Percentiles rank a stretch among this genome's conserved stretches.
Evolutionary conservation across 2,888 invertebrate species (phyloP).

Genomic region (Amiota minor): DNA sequence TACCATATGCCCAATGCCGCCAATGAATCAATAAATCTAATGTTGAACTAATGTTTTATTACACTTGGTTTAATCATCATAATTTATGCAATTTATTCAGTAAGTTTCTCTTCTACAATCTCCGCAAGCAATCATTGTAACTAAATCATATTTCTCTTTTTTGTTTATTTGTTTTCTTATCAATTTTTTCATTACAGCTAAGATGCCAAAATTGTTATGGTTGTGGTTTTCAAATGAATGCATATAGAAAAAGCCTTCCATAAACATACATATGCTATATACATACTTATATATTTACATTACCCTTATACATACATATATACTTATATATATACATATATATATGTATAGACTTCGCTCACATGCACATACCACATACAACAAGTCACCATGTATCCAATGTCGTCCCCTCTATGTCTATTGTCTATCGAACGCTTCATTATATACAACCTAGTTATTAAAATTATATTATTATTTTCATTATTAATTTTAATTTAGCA

Average conservation of each 20-base stretch:
- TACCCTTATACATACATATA: slow-evolving; percentile 5
- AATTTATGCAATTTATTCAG: slow-evolving; percentile 58
- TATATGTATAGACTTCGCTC: slow-evolving; percentile 34
- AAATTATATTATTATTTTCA: slow-evolving; percentile 42
- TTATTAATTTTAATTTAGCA: slow-evolving; percentile 59
- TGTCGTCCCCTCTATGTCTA: background rate
- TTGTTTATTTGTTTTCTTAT: too few relatives aligned
- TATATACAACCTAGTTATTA: too few relatives aligned
- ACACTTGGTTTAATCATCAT: slow-evolving; percentile 58
- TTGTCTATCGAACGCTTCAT: slow-evolving; percentile 20
- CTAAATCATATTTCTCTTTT: too few relatives aligned
- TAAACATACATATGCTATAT: background rate
- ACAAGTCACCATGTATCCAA: background rate
- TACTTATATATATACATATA: slow-evolving; percentile 24
- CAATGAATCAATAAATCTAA: slow-evolving; percentile 69
- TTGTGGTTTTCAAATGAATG: slow-evolving; percentile 57
- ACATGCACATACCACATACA: slow-evolving; percentile 40
- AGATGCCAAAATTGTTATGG: slow-evolving; percentile 68
- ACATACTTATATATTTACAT: slow-evolving; percentile 1
- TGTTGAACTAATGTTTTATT: slow-evolving; percentile 35
- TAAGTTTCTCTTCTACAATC: slow-evolving; percentile 41
- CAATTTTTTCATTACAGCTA: slow-evolving; percentile 52
- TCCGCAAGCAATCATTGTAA: too few relatives aligned
- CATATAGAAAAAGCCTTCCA: slow-evolving; percentile 27
- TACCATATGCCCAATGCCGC: slow-evolving; percentile 69